phyloP scores from a whole-genome alignment of 1,140 invertebrate species.

The Anoplolepis gracilipes region DNA sequence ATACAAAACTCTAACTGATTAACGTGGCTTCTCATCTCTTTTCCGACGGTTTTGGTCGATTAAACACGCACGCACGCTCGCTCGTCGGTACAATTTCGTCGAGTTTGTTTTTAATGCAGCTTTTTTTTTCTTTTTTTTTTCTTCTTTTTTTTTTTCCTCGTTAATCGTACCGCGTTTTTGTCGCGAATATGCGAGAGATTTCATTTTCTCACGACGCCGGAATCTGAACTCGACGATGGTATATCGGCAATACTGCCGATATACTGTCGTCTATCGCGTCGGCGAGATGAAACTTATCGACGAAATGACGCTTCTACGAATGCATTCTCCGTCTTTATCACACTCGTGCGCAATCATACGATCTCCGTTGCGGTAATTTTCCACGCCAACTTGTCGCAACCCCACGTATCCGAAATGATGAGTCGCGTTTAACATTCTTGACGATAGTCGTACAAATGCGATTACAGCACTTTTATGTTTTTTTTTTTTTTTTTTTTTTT shows the following conservation, averaged over 20 bases:
- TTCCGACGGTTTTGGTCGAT: no score
- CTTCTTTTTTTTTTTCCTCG: no score
- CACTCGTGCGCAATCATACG: not conserved
- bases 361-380: conserved; percentile 54
- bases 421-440: not conserved
- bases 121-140: no score
- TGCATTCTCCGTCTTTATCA: not conserved
- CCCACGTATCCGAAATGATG: not conserved
- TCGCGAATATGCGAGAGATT: not conserved
- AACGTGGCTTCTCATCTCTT: no score
- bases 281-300: not conserved
- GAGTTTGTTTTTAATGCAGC: not conserved
- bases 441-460: not conserved
- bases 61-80: no score
- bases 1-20: no score
- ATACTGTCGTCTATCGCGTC: not conserved
- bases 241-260: no score
- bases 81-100: not conserved
- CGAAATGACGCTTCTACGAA: not conserved
- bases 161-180: not conserved
- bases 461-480: not conserved
- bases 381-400: not conserved
- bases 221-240: not conserved
- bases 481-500: no score
- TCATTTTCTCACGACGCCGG: not conserved